Base-by-base conservation (phyloP, 64 coral and sea anemone genomes). In the Pocillopora verrucosa region DNA sequence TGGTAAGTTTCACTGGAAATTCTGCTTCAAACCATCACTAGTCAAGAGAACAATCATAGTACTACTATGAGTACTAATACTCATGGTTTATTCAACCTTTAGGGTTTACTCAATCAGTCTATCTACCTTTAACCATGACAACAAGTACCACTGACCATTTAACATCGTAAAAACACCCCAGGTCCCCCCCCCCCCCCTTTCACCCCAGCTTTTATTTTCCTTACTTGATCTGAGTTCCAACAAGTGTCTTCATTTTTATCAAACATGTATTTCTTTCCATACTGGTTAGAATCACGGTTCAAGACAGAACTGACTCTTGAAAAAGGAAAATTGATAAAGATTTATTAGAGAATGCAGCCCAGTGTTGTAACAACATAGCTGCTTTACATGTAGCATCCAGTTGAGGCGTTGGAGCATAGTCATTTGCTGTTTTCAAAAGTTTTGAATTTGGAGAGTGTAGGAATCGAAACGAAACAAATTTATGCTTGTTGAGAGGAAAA, bases 161-260 rank as follows among this genome's bases (percentile, higher is more conserved):
- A 3, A 51, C 41, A 51, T 51, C 7, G 41, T 51, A 51, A 51
- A 4, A 51, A 51, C 41, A 4, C 41, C 41, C 41, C 41, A 4
- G 41, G 3, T 7, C 41, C 7, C 3, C 41, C 41, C 41, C 41
- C 41, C 41, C 7, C 41, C 7, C 41, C 41, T 4, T 3, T 51
- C 41, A 30, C 41, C 41, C 41, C 41, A 51, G 41, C 41, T 51
- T 51, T 51, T 51, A 51, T 51, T 51, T 51, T 51, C 3, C 76
- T 56, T 76, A 96, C 94, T 90, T 96, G 94, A 73, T 96, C 94
- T 58, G 94, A 96, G 35, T 96, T 96, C 94, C 94, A 96, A 80
- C 94, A 96, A 11, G 94, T 96, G 25, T 96, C 94, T 0, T 96
- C 94, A 76, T 96, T 89, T 58, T 87, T 86, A 87, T 96, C 94